phyloP scores from a whole-genome alignment of 2,797 vertebrate genomes.

The Emydoidea blandingii region DNA sequence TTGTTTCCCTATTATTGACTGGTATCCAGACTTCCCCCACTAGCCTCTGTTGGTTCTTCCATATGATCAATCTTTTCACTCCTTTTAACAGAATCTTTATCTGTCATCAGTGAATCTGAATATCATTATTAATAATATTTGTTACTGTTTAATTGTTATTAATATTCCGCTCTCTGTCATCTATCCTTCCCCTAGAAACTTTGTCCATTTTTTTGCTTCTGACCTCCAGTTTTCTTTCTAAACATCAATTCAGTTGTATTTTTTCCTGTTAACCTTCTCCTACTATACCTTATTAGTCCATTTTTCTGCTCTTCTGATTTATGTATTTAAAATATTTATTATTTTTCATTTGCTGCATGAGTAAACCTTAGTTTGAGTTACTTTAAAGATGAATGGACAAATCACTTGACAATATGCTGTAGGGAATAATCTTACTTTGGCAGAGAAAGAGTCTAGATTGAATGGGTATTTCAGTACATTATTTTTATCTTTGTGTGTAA shows the following conservation, averaged over 20 bases:
- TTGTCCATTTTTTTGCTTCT: not conserved
- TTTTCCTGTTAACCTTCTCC: not conserved
- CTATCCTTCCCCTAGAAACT: not conserved
- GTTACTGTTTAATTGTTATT: not conserved
- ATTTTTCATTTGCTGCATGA: not conserved
- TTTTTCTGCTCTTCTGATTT: not conserved
- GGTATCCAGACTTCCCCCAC: not conserved
- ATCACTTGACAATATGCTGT: not conserved
- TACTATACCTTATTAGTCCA: not conserved
- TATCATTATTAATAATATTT: not conserved
- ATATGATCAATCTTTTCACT: not conserved
- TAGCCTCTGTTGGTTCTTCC: not conserved
- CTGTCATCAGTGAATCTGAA: not conserved
- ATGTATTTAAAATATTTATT: not conserved
- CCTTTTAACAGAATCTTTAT: not conserved
- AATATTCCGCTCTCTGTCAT: not conserved
- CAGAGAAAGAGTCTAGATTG: not conserved
- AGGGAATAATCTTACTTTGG: not conserved
- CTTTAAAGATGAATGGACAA: not conserved
- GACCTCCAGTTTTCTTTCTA: not conserved
- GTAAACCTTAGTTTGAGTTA: not conserved
- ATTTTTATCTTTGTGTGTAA: not conserved
- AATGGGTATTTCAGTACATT: not conserved
- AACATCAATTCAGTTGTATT: not conserved
- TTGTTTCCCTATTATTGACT: not conserved